Evolutionary conservation across 2,888 invertebrate genomes (phyloP).

Genomic region (Beris morrisii): DNA sequence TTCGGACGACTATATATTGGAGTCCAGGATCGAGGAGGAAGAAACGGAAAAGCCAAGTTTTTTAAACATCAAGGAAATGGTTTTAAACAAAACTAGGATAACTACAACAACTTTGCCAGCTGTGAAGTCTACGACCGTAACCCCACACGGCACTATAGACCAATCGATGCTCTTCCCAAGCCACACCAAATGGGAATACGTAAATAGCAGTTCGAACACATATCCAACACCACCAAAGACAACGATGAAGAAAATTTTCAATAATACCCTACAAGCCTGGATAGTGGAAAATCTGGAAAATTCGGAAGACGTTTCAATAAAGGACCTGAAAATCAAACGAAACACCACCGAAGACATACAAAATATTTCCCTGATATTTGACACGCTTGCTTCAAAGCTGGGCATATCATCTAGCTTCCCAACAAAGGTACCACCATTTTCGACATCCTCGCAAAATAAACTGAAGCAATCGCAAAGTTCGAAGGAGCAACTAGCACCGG

Average conservation of each 20-base stretch:
- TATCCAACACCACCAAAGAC: conserved; percentile 41
- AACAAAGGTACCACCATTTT: conserved; percentile 51
- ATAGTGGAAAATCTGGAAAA: conserved; percentile 61
- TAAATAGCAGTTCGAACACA: conserved; percentile 55
- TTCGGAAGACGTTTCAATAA: conserved; percentile 47
- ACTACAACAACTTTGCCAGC: conserved; percentile 37
- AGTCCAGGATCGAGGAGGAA: conserved; percentile 42
- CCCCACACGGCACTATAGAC: conserved; percentile 44
- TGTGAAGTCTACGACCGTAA: no score
- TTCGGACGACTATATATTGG: conserved; percentile 35
- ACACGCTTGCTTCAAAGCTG: conserved; percentile 62
- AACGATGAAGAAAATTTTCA: conserved; percentile 62
- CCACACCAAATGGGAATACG: conserved; percentile 62
- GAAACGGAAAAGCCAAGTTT: conserved; percentile 48
- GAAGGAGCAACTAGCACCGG: conserved; percentile 29
- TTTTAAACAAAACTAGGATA: conserved; percentile 47
- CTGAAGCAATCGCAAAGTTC: conserved; percentile 45
- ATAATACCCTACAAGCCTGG: conserved; percentile 66
- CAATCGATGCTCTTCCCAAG: conserved; percentile 54
- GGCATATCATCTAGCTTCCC: conserved; percentile 53
- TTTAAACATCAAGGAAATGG: conserved; percentile 54
- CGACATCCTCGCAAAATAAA: conserved; percentile 50
- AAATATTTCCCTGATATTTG: conserved; percentile 68
- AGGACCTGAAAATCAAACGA: conserved; percentile 49
- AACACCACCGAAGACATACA: conserved; percentile 58